Evolutionary conservation across 2,113 vertebrate genomes (phyloP), one percentile per base, ranked within the genome.

Genomic region (Podarcis muralis): DNA sequence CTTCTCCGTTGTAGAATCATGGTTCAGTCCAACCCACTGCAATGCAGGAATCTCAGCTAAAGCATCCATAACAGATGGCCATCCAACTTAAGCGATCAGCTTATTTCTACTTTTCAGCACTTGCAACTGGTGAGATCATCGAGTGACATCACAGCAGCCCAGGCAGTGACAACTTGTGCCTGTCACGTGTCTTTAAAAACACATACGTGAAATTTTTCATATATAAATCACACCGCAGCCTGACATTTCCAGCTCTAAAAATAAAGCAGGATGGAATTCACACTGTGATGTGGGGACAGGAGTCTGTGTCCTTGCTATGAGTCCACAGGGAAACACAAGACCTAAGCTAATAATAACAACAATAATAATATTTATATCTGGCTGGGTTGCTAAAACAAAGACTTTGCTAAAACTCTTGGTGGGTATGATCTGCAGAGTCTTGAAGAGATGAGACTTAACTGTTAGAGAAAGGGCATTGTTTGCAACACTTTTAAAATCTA

Each of bases 171-270:
- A 35, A 78, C 32, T 35, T 59, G 53, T n/a, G 59, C 18, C 16
- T 62, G 7, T 18, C 59, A 30, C 27, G 30, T 20, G 57, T 32
- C 66, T 83, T 66, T 35, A 27, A 83, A 86, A 83, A 35, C 7
- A 7, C 68, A 9, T 75, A 75, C 5, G 32, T 87, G 74, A 65
- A 87, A n/a, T 43, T 74, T 43, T 40, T 77, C 35, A 57, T 20
- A 72, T 72, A 62, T 32, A 82, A 88, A 43, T 75, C 32, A 40
- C 57, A 32, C 69, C 32, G 57, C n/a, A 18, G 53, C 27, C 37
- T 83, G 37, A 88, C 81, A 76, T 83, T 88, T 77, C 59, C 59
- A 68, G 30, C n/a, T 83, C 71, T 53, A 83, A 83, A 88, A 53
- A 77, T 88, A 66, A 77, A 88, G 57, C 37, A 35, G 71, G 59